Evolutionary conservation across 2,797 vertebrate species (phyloP).

Genomic region (Dromococcyx pavoninus): DNA sequence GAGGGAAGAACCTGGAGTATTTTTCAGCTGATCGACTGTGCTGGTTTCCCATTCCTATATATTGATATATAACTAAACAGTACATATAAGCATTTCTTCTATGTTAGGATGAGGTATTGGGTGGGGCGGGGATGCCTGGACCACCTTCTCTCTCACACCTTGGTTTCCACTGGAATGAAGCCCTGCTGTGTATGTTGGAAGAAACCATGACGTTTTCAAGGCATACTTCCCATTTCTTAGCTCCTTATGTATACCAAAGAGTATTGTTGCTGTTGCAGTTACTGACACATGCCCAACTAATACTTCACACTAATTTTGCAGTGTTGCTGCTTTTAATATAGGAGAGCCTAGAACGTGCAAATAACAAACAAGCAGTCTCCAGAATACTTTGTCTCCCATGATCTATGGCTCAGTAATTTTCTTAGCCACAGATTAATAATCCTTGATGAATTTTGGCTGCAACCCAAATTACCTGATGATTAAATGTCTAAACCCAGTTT

Average conservation of each 20-base stretch:
- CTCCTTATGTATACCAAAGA: rapidly evolving
- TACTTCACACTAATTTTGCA: neutral
- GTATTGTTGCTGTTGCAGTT: neutral
- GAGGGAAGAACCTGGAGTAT: neutral
- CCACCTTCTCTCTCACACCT: neutral
- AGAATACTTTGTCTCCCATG: neutral
- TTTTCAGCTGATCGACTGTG: neutral
- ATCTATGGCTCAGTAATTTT: neutral
- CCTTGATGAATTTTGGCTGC: neutral
- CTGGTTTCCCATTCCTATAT: neutral
- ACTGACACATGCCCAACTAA: rapidly evolving
- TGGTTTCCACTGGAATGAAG: neutral
- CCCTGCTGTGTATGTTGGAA: neutral
- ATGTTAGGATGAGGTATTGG: neutral
- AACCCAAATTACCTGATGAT: neutral
- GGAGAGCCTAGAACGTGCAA: neutral
- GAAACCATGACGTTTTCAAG: neutral
- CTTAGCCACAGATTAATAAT: neutral
- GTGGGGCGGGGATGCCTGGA: rapidly evolving
- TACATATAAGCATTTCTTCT: neutral
- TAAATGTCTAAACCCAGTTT: neutral
- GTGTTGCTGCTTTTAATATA: neutral
- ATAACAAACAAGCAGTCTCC: neutral
- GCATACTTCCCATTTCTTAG: neutral
- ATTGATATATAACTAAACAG: neutral